Evolutionary conservation across 2,113 vertebrate genomes (phyloP), one percentile per base, ranked within the genome.

Genomic region (Nycticorax nycticorax): DNA sequence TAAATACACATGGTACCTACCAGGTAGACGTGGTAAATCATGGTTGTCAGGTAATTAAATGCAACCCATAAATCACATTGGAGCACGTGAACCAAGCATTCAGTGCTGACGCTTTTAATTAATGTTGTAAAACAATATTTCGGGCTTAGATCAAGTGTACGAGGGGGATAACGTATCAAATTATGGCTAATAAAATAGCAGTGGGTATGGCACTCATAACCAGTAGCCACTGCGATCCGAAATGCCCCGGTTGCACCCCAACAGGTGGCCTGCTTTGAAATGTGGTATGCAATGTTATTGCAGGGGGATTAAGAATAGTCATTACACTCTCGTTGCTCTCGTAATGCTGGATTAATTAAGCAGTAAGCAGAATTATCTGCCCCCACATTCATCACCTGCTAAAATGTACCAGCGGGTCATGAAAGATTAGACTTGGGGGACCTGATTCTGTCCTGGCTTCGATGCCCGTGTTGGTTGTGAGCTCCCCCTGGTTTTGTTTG

Each of bases 71-170:
- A 96, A 95, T 89, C 84, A 45, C 45, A 76, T 3, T 0, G 2
- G 86, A 92, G 64, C 66, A 64, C 45, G 83, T 63, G 77, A 90
- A 62, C 73, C 72, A 47, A 85, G 64, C 55, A 59, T 76, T 50
- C 10, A 2, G 68, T 27, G 55, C 78, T 72, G 5, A 55, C 22
- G 88, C 56, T 85, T 92, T 85, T 89, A 96, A 95, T 95, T 95
- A 94, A 85, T 47, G 66, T 8, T 89, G 92, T 95, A 97, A 97
- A 94, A 26, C 47, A 94, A 95, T 95, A 93, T 88, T 89, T 82
- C 13, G 6, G 87, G 89, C 91, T 91, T 80, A 68, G 91, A 59
- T 88, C 1, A 2, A 79, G 84, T 66, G 39, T 28, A 47, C 0
- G 0, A 73, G 73, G 76, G 0, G 7, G 82, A 33, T 86, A 72